phyloP scores from a whole-genome alignment of 2,113 vertebrate genomes.

The Circaetus gallicus region DNA sequence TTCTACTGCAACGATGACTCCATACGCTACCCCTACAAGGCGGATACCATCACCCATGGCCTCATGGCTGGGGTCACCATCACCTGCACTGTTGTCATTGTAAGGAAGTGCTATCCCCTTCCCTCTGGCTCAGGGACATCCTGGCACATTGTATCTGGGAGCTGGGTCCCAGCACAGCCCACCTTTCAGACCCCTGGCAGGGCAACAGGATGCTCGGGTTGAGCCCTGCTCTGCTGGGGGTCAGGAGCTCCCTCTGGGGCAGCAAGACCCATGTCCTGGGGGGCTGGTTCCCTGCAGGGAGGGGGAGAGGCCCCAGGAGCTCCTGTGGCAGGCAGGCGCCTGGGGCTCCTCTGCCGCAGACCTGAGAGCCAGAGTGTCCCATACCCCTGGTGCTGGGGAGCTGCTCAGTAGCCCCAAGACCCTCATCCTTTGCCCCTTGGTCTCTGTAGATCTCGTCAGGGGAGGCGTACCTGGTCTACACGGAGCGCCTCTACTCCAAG shows the following conservation, averaged over 20 bases:
- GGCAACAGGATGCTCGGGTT: background rate
- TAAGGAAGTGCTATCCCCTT: slow-evolving; percentile 62
- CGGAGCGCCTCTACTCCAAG: slow-evolving; percentile 84
- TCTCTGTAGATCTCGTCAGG: slow-evolving; percentile 79
- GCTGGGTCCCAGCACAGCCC: background rate
- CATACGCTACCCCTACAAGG: slow-evolving; percentile 88
- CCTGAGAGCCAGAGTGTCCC: background rate
- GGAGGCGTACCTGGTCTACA: slow-evolving; percentile 91
- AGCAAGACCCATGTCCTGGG: rapidly evolving
- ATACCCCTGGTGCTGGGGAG: background rate
- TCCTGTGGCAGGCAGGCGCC: background rate
- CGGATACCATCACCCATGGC: slow-evolving; percentile 89
- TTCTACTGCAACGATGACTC: slow-evolving; percentile 89
- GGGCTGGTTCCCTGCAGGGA: background rate
- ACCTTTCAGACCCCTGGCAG: background rate
- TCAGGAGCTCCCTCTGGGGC: background rate
- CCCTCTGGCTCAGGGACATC: background rate
- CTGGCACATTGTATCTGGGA: rapidly evolving
- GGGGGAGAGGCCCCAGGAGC: rapidly evolving
- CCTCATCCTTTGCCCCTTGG: background rate
- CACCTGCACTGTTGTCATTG: slow-evolving; percentile 84
- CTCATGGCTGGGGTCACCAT: slow-evolving; percentile 90
- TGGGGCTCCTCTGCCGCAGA: background rate
- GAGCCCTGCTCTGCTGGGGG: background rate
- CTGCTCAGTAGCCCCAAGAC: background rate